Evolutionary conservation across 1,140 invertebrate species (phyloP), one percentile per base, ranked within the genome.

Genomic region (Cecropterus lyciades): DNA sequence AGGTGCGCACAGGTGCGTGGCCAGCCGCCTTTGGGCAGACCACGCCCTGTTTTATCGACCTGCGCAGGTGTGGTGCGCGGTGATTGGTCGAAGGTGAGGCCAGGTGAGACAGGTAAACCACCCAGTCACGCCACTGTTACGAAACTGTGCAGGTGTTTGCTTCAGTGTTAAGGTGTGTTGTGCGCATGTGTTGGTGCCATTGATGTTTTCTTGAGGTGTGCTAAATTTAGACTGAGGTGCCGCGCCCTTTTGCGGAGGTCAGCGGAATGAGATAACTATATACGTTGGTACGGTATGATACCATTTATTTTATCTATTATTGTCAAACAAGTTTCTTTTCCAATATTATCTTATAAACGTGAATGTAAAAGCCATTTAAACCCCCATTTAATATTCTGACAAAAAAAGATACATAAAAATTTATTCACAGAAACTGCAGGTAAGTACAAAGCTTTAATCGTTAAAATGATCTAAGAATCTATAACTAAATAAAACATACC

Each of bases 151-250:
- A 17, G 42, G 56, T 37, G 49, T 46, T 24, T 9, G 42, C 33
- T n/a, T 37, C 1, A 49, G 46, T 66, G 63, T 67, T 49, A 67
- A 48, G 60, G 60, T 59, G 64, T 59, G 64, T 69, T 75, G 85
- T 91, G 89, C 89, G 89, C 89, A 91, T 91, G 89, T 91, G 85
- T 91, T 80, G 80, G 55, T 75, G 73, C 79, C 80, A 91, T 91
- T 89, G 88, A 91, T 89, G 86, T 91, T 90, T 88, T 77, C 86
- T 89, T 88, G 85, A 91, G 88, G 88, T 91, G 86, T 74, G 79
- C 83, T 88, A 86, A 84, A 87, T 88, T 82, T 84, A 83, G 87
- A 65, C 57, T 59, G 79, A 85, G 85, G 88, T 86, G 85, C 78
- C 76, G 73, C 70, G 73, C 74, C 73, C 76, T 9, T 42, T 13